Evolutionary conservation across 2,888 invertebrate genomes (phyloP), one percentile per base, ranked within the genome.

Genomic region (Clivina fossor): DNA sequence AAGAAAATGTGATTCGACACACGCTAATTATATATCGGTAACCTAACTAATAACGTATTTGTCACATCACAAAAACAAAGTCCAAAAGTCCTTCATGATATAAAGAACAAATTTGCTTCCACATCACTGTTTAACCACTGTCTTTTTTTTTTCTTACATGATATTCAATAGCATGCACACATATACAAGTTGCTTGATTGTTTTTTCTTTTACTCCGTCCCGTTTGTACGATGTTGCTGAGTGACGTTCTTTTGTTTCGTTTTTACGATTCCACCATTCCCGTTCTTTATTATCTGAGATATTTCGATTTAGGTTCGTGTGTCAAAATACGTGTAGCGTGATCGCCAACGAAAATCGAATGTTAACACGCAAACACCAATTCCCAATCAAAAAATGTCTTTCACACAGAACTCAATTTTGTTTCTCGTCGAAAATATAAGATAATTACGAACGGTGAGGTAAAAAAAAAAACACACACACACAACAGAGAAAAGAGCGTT

Each of bases 361-460:
- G 58, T 57, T 44, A 58, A 60, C 64, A 65, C 64, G 65, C 65
- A 61, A 64, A 59, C 64, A 64, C 63, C 62, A 26, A 63, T 63
- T 64, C 61, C 60, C 62, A 63, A 63, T 64, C 63, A 63, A 15
- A 35, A 63, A 64, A 64, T 62, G 64, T 64, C 63, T 63, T 61
- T 64, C 63, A 63, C 64, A 63, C 63, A 63, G 55, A 53, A 56
- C 56, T 56, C 44, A 44, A 35, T 35, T 60, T 44, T 60, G 58
- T 58, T 60, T 60, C 55, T 58, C 50, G 54, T 58, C 47, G 54
- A 55, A 60, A 58, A 58, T 24, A 24, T 43, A 54, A 56, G 54
- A 57, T 35, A 35, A 35, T 13, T 35, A 35, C 35, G 15, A n/a
- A 13, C 15, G 35, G n/a, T 13, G 13, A 15, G n/a, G 8, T 11